Conservation (phyloP, 2,888 invertebrate genomes). For the Amblyjoppa proteus region DNA sequence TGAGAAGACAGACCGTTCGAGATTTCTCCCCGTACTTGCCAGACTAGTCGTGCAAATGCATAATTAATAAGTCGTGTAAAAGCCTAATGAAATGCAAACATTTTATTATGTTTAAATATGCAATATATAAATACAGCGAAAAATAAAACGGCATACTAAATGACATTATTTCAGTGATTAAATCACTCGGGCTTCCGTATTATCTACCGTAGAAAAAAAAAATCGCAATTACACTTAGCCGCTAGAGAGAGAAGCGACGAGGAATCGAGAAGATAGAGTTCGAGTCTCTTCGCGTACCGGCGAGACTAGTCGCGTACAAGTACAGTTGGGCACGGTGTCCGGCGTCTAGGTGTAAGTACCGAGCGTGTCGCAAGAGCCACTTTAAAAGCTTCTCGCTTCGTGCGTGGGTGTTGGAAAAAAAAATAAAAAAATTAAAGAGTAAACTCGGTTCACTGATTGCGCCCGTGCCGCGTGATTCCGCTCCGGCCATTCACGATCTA, state of each 20-base stretch:
- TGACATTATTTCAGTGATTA: too few relatives aligned
- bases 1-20: not conserved
- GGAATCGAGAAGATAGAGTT: not conserved
- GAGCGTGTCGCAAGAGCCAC: constrained; percentile 45
- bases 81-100: too few relatives aligned
- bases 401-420: constrained; percentile 27
- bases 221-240: not conserved
- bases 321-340: not conserved
- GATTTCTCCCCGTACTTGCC: not conserved
- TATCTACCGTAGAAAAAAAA: not conserved
- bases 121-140: too few relatives aligned
- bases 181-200: not conserved
- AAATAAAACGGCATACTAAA: too few relatives aligned
- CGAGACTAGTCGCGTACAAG: not conserved
- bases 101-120: too few relatives aligned
- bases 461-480: constrained; percentile 59
- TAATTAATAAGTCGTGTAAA: not conserved
- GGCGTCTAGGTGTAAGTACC: not conserved
- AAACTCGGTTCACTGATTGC: constrained; percentile 59
- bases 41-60: not conserved
- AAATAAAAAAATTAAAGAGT: constrained; percentile 19
- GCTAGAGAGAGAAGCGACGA: not conserved
- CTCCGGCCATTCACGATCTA: constrained; percentile 46
- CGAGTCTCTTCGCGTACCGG: not conserved
- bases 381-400: constrained; percentile 45